A percentile compares a stretch with the other conserved stretches of the same genome.
These are phyloP conservation scores for Sebastes vulpes DNA, from an alignment of 2,797 vertebrate genomes.

Conservation along the genomic window DNA sequence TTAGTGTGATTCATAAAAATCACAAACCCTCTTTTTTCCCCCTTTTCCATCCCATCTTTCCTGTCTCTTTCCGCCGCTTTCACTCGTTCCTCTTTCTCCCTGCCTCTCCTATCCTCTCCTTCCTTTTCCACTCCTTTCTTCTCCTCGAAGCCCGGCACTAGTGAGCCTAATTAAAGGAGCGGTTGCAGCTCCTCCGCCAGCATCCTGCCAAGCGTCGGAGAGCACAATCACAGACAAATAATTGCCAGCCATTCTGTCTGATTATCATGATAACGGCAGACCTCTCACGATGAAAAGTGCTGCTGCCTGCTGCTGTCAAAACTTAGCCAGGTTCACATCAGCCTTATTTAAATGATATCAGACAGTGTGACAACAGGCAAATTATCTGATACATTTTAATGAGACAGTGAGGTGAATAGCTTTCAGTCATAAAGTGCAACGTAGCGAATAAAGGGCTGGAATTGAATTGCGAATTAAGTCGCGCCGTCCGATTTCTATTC, in stretches of 20 bases:
- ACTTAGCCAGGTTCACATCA: background rate
- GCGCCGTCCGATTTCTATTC: constrained; percentile 20
- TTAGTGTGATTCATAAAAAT: constrained; percentile 72
- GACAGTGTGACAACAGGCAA: constrained; percentile 38
- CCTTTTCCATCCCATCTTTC: background rate
- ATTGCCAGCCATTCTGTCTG: constrained; percentile 68
- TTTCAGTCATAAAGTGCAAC: constrained; percentile 24
- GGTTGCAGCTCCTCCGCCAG: constrained; percentile 50
- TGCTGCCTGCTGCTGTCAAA: constrained; percentile 19
- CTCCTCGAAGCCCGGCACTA: constrained; percentile 37
- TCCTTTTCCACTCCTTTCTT: background rate
- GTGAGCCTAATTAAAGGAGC: constrained; percentile 76
- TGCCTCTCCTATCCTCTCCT: background rate
- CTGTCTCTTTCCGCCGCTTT: constrained; percentile 1
- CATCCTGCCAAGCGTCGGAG: constrained; percentile 53
- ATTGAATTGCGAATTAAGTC: constrained; percentile 30
- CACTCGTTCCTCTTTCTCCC: background rate
- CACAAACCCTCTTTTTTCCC: background rate
- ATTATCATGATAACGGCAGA: constrained; percentile 73
- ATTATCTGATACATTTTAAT: constrained; percentile 46
- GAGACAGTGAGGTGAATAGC: constrained; percentile 7
- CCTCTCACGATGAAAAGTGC: constrained; percentile 24
- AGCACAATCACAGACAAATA: constrained; percentile 73
- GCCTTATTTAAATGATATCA: constrained; percentile 29
- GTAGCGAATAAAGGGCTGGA: background rate